Percentiles rank a stretch among this genome's conserved stretches.
Conservation (phyloP, 2,888 invertebrate species). For the Epinotia bilunana region DNA sequence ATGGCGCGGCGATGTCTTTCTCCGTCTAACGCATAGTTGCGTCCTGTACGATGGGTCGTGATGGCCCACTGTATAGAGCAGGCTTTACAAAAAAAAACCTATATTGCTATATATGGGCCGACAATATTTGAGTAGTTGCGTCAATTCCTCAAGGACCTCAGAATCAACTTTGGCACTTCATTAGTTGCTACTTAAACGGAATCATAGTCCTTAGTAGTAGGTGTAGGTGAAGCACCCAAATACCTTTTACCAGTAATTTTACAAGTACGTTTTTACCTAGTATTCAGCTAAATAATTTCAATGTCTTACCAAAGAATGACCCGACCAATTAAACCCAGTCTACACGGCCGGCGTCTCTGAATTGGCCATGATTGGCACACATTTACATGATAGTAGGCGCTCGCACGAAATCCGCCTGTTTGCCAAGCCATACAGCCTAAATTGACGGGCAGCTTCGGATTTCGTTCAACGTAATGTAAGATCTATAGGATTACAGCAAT, state of each 20-base stretch:
- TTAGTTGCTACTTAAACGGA: too few relatives aligned
- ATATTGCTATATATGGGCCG: too few relatives aligned
- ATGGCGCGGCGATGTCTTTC: too few relatives aligned
- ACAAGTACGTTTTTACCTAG: slow-evolving; percentile 5
- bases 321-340: slow-evolving; percentile 14
- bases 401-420: slow-evolving; percentile 18
- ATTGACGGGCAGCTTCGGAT: neutral
- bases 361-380: slow-evolving; percentile 32
- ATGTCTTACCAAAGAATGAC: slow-evolving; percentile 1
- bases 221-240: too few relatives aligned
- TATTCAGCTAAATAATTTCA: neutral
- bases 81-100: too few relatives aligned
- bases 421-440: slow-evolving; percentile 14
- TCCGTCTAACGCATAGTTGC: too few relatives aligned
- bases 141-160: too few relatives aligned
- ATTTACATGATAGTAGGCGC: slow-evolving; percentile 40
- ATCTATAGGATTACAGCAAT: neutral
- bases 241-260: neutral
- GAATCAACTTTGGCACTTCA: too few relatives aligned
- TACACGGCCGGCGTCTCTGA: slow-evolving; percentile 14
- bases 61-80: too few relatives aligned
- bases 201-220: too few relatives aligned
- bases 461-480: neutral
- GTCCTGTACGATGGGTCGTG: too few relatives aligned
- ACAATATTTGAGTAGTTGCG: too few relatives aligned